A percentile compares a stretch with the other conserved stretches of the same genome.
Conservation (phyloP, 2,797 vertebrate species). For the Oreochromis grahami region DNA sequence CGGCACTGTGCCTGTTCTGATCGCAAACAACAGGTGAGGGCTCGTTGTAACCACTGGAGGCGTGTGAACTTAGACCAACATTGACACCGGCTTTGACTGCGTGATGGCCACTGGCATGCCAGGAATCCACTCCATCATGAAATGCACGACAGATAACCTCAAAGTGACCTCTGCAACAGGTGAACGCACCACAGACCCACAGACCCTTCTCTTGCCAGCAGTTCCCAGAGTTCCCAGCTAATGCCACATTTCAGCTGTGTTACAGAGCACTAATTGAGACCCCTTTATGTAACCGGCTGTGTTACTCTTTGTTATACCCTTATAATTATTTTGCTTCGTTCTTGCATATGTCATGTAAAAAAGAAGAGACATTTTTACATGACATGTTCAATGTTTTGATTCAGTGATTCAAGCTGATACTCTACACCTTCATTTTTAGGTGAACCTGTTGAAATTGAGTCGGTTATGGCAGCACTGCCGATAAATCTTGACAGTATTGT, state of each 20-base stretch:
- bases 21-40: slow-evolving; percentile 58
- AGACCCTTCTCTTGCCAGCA: not conserved
- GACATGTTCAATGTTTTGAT: not conserved
- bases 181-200: slow-evolving; percentile 11
- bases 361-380: not conserved
- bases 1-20: slow-evolving; percentile 1
- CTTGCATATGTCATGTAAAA: not conserved
- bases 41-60: slow-evolving; percentile 46
- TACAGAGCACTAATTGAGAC: not conserved
- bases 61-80: slow-evolving; percentile 53
- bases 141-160: slow-evolving; percentile 45
- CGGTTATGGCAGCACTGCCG: not conserved
- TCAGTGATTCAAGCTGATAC: not conserved
- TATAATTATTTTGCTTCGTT: not conserved
- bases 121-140: slow-evolving; percentile 64
- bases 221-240: slow-evolving; percentile 3
- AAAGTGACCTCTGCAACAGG: slow-evolving; percentile 39
- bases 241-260: not conserved
- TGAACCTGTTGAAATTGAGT: not conserved
- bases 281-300: not conserved
- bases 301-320: not conserved
- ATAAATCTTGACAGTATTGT: slow-evolving; percentile 10
- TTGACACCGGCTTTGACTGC: slow-evolving; percentile 24
- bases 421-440: not conserved
- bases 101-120: slow-evolving; percentile 39